Base-by-base conservation (phyloP, 2,797 vertebrate genomes). In the Arrhamphus sclerolepis region DNA sequence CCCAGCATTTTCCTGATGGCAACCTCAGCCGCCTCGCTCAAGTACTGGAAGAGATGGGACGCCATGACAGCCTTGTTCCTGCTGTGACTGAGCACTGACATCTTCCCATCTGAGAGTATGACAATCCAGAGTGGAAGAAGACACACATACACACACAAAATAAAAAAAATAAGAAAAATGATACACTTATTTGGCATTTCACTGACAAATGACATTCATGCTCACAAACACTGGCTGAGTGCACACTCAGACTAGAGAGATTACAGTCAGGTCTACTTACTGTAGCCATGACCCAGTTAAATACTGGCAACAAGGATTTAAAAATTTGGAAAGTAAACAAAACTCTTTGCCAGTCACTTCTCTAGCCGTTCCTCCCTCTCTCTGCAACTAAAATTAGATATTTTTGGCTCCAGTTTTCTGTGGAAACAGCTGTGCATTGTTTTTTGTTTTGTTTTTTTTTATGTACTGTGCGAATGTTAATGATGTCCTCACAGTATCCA, bases 1-100 rank as follows among this genome's bases (percentile, higher is more conserved):
- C 96, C 26, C 97, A 97, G 87, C 97, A 99, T 91, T 99, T 98
- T 84, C 96, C 97, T 0, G 97, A 98, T 0, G 97, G 97, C 67
- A 98, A 97, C 87, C 93, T 99, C 73, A 95, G 95, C 79, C 92
- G 93, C 78, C 92, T 99, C 85, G 97, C 97, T 1, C 94, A 96
- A 0, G 97, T 98, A n/a, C 89, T 99, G 65, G 97, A 99, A 85
- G 96, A 98, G 80, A 99, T 99, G 97, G 97, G 97, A 73, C 94
- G 97, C 77, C 95, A 97, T 0, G 96, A 98, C 85, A 95, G 94
- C 0, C 91, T 98, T 2, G 89, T 95, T 77, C 95, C 94, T 42
- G 85, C 93, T 78, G 88, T 87, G 66, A 91, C 84, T 46, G 96
- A 98, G 75, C 96, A 98, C 83, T 99, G 91, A 98, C 82, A 60